Evolutionary conservation across 2,888 invertebrate genomes (phyloP), one percentile per base, ranked within the genome.

Genomic region (Monoplex corrugatus): DNA sequence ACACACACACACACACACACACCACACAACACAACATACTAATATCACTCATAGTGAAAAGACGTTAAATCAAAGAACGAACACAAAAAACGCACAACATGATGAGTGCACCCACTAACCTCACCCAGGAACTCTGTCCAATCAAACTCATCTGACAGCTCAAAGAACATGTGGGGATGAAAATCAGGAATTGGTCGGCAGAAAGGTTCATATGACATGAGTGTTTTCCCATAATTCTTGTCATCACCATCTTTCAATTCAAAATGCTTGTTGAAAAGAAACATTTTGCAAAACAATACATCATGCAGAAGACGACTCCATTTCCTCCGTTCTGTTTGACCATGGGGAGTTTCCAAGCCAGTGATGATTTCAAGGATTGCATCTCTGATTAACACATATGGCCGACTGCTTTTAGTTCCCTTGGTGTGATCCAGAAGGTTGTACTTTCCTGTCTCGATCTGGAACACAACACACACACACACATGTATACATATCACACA

Each of bases 261-360:
- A 78, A 38, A 5, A 32, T 16, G 78, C 40, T 50, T 23, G 50
- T 57, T 78, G 43, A 78, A 87, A 35, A 87, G 44, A 68, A 83
- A 88, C 32, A 83, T 35, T 68, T 83, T 88, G 63, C 57, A 44
- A 28, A 88, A 88, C 28, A 88, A 45, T 5, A 88, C 3, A 6
- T 82, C 32, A 40, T 83, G 88, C 13, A 88, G 83, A 35, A 35
- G 88, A 40, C 44, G 82, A 19, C 88, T 83, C 88, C 88, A 88
- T 10, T 57, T 23, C 44, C 43, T 50, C 68, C 32, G 38, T 6
- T 40, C 57, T 0, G n/a, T 2, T n/a, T 5, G 63, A 23, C 63
- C 1, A 10, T 44, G 82, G 3, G 32, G 32, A 2, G 28, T 43
- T 32, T 57, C 83, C 28, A 63, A 43, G 28, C 88, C 88, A 2